A percentile compares a stretch with the other conserved stretches of the same genome.
phyloP scores from a whole-genome alignment of 2,797 vertebrate species.

The Leucoraja ocellata region DNA sequence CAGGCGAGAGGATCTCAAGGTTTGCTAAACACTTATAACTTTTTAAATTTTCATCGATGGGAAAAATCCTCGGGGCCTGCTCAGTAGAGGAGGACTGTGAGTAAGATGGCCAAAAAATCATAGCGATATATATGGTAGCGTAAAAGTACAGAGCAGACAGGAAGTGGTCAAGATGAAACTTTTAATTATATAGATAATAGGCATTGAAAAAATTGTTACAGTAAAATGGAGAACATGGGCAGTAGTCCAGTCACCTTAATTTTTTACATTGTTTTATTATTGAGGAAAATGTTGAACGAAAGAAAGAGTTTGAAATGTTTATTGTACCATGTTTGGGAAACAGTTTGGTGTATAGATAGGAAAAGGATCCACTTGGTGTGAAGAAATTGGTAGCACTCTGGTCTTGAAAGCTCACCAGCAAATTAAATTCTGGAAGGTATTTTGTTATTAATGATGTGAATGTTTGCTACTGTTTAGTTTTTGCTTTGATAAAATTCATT shows the following conservation, averaged over 20 bases:
- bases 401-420: background rate
- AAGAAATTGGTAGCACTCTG: background rate
- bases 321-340: background rate
- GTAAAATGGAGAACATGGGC: background rate
- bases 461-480: background rate
- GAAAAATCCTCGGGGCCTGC: too few relatives aligned
- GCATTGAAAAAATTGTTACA: background rate
- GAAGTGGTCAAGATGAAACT: too few relatives aligned
- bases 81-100: too few relatives aligned
- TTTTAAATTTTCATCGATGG: too few relatives aligned
- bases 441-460: constrained; percentile 10
- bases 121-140: too few relatives aligned
- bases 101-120: too few relatives aligned
- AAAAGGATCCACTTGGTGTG: background rate
- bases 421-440: background rate
- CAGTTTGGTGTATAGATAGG: background rate
- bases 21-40: too few relatives aligned
- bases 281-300: background rate
- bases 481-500: background rate
- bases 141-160: too few relatives aligned
- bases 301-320: background rate
- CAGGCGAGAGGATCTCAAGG: too few relatives aligned
- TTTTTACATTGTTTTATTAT: background rate
- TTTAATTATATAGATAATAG: background rate
- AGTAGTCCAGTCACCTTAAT: background rate